Evolutionary conservation across 1,140 invertebrate genomes (phyloP).

Genomic region (Venustaconcha ellipsiformis): DNA sequence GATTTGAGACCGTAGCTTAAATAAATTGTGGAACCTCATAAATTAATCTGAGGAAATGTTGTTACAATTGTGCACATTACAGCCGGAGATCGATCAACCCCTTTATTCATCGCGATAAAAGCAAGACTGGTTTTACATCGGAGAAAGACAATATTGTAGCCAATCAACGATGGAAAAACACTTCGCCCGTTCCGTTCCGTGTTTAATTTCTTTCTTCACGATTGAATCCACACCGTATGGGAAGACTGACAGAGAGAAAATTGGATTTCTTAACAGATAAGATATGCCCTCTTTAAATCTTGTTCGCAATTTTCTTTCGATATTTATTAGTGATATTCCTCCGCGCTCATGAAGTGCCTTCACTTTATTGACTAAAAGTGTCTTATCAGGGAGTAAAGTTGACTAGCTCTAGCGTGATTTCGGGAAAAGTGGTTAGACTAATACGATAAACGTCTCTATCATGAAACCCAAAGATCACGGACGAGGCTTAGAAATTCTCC

Average conservation of each 20-base stretch:
- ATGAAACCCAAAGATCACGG: constrained; percentile 25
- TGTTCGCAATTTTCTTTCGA: constrained; percentile 25
- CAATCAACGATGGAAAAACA: constrained; percentile 33
- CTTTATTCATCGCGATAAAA: constrained; percentile 19
- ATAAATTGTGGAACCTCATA: background rate
- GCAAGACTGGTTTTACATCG: constrained; percentile 8
- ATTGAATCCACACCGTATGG: constrained; percentile 1
- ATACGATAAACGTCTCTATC: constrained; percentile 27
- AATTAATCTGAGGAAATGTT: constrained; percentile 13
- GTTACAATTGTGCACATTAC: constrained; percentile 21
- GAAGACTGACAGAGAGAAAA: constrained; percentile 37
- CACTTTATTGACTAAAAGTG: constrained; percentile 10
- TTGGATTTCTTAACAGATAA: constrained; percentile 33
- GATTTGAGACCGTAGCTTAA: no score
- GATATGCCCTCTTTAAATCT: background rate
- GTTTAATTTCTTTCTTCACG: constrained; percentile 27
- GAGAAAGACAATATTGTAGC: constrained; percentile 19
- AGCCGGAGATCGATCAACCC: constrained; percentile 15
- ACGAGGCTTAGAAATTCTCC: constrained; percentile 18
- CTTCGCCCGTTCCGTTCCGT: constrained; percentile 11
- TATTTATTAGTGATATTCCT: constrained; percentile 37
- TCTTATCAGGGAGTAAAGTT: constrained; percentile 24
- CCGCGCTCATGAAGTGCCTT: constrained; percentile 14
- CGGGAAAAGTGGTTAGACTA: constrained; percentile 25
- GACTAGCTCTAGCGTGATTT: constrained; percentile 23